These are phyloP conservation scores for Syngnathus floridae DNA, from an alignment of 2,113 vertebrate genomes.

Conservation along the genomic window DNA sequence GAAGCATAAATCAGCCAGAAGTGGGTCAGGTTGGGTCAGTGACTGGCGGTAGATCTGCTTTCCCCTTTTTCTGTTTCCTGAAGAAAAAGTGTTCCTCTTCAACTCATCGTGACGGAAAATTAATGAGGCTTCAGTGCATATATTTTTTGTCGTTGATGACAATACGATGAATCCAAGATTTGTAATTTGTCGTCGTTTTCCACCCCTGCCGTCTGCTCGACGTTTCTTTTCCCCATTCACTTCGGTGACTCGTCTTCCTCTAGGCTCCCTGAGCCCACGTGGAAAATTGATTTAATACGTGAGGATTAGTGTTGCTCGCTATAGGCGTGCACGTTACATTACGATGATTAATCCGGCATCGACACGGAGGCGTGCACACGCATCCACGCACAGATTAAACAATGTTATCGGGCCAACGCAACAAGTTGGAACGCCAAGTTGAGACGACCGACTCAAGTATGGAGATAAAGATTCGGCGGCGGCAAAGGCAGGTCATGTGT, in stretches of 20 bases:
- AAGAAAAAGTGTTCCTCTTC: not conserved
- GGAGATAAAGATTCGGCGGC: slow-evolving; percentile 50
- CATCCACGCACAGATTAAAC: not conserved
- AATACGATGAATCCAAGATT: not conserved
- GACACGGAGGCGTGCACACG: not conserved
- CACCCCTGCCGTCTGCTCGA: slow-evolving; percentile 30
- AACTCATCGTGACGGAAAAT: not conserved
- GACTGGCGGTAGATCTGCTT: slow-evolving; percentile 46
- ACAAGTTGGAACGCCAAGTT: slow-evolving; percentile 16
- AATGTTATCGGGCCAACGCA: not conserved
- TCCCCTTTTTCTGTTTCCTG: slow-evolving; percentile 11
- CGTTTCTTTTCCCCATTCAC: slow-evolving; percentile 30
- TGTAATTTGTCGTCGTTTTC: slow-evolving; percentile 8
- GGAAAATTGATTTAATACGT: slow-evolving; percentile 55
- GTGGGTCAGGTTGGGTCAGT: slow-evolving; percentile 66
- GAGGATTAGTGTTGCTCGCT: slow-evolving; percentile 47
- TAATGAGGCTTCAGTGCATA: no score
- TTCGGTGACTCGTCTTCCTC: slow-evolving; percentile 43
- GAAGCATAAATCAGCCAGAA: slow-evolving; percentile 70
- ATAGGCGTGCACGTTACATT: slow-evolving; percentile 44
- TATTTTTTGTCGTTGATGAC: no score
- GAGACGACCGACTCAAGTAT: slow-evolving; percentile 41
- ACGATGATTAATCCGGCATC: slow-evolving; percentile 33
- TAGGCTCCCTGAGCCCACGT: slow-evolving; percentile 33
- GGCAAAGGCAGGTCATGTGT: slow-evolving; percentile 54